These are phyloP conservation scores for Osmerus mordax DNA, from an alignment of 2,113 vertebrate genomes.

Conservation along the genomic window DNA sequence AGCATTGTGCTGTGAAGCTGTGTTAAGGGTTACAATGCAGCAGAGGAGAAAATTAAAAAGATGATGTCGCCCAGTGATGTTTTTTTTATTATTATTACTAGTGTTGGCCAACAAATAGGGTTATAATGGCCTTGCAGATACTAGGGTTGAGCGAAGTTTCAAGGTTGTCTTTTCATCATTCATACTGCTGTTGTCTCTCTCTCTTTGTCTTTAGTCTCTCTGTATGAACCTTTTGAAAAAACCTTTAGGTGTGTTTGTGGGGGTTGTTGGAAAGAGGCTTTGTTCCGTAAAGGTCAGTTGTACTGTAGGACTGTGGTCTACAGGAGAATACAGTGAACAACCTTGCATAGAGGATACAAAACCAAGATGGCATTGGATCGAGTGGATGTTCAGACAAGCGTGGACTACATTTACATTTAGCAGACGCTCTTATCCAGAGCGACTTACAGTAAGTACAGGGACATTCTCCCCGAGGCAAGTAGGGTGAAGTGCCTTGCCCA, in stretches of 20 bases:
- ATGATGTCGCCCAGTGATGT: conserved; percentile 50
- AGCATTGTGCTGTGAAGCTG: conserved; percentile 31
- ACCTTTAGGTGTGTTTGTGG: background rate
- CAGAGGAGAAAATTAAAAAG: conserved; percentile 68
- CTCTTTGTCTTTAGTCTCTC: background rate
- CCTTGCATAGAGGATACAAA: conserved; percentile 16
- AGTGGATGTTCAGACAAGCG: conserved; percentile 31
- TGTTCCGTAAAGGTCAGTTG: conserved; percentile 41
- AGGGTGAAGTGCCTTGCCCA: no score
- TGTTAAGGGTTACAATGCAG: conserved; percentile 57
- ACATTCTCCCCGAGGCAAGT: no score
- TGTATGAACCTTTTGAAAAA: no score
- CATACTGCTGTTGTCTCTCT: conserved; percentile 16
- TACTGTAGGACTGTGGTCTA: background rate
- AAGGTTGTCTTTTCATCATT: conserved; percentile 32
- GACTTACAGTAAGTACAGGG: no score
- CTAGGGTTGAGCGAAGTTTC: conserved; percentile 21
- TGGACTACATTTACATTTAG: background rate
- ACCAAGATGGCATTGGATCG: conserved; percentile 31
- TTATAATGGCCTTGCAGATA: conserved; percentile 9
- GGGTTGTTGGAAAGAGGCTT: background rate
- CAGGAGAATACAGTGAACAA: conserved; percentile 23
- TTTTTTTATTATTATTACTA: conserved; percentile 3
- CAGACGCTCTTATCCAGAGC: no score
- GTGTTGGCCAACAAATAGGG: conserved; percentile 1